phyloP scores from a whole-genome alignment of 2,888 invertebrate genomes.

The Clepsis dumicolana region DNA sequence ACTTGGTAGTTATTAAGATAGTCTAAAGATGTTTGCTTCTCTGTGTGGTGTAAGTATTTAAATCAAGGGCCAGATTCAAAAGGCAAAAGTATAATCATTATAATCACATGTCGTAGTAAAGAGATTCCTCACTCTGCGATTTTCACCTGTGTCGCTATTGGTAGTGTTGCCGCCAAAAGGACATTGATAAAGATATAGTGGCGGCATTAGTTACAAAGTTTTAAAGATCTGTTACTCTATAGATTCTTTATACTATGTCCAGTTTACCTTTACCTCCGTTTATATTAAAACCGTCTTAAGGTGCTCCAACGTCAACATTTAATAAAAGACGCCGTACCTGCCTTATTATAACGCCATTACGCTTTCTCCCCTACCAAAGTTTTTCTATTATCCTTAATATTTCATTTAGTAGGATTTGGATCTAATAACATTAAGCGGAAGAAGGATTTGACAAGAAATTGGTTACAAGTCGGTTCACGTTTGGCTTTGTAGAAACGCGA shows the following conservation, averaged over 20 bases:
- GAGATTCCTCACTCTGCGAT: too few species aligned
- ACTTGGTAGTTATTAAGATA: too few species aligned
- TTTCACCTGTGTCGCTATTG: too few species aligned
- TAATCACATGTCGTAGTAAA: too few species aligned
- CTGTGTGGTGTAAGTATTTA: too few species aligned
- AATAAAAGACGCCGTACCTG: conserved; percentile 28
- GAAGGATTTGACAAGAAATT: conserved; percentile 50
- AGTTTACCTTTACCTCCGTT: neutral
- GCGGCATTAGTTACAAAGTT: too few species aligned
- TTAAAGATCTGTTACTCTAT: too few species aligned
- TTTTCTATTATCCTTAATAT: conserved; percentile 70
- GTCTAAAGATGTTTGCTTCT: too few species aligned
- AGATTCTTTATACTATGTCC: neutral
- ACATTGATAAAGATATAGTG: too few species aligned
- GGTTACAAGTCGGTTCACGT: conserved; percentile 49
- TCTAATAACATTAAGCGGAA: conserved; percentile 56
- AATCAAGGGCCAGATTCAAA: too few species aligned
- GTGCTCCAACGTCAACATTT: neutral
- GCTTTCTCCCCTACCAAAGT: conserved; percentile 53
- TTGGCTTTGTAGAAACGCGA: conserved; percentile 43
- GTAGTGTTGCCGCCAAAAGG: too few species aligned
- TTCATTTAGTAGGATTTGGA: conserved; percentile 64
- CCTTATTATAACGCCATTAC: conserved; percentile 43
- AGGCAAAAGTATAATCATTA: too few species aligned
- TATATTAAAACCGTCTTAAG: conserved; percentile 1